phyloP scores from a whole-genome alignment of 2,888 invertebrate species.

The Mesochorus sp. region DNA sequence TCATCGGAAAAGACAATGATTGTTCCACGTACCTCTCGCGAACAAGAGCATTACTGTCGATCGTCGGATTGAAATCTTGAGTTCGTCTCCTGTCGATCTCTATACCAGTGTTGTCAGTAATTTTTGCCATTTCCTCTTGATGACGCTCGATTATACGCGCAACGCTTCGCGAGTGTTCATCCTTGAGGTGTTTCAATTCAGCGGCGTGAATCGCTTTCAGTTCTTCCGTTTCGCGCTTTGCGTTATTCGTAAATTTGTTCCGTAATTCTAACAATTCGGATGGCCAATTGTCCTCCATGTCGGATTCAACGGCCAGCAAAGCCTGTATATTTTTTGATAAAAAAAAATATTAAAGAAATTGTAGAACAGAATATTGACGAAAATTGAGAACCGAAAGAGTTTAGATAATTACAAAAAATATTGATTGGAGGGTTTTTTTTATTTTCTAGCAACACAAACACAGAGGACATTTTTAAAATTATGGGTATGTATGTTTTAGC shows the following conservation, averaged over 20 bases:
- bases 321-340: slow-evolving; percentile 83
- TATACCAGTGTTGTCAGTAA: slow-evolving; percentile 56
- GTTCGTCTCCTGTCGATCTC: slow-evolving; percentile 23
- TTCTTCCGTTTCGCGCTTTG: slow-evolving; percentile 85
- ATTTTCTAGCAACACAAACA: background rate
- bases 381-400: background rate
- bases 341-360: background rate
- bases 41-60: slow-evolving; percentile 78
- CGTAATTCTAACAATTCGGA: slow-evolving; percentile 88
- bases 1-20: background rate
- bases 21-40: slow-evolving; percentile 85
- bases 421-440: too few species aligned
- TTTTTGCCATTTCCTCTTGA: slow-evolving; percentile 70
- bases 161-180: slow-evolving; percentile 69
- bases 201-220: slow-evolving; percentile 84
- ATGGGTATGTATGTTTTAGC: background rate
- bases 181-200: slow-evolving; percentile 84
- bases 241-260: slow-evolving; percentile 88
- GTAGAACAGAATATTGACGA: background rate
- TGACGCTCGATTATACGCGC: slow-evolving; percentile 70
- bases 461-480: background rate
- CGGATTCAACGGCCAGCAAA: slow-evolving; percentile 86
- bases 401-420: too few species aligned
- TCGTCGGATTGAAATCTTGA: slow-evolving; percentile 35
- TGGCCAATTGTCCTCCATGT: slow-evolving; percentile 89